phyloP scores from a whole-genome alignment of 2,888 invertebrate species.

The Quadroppia sp. region DNA sequence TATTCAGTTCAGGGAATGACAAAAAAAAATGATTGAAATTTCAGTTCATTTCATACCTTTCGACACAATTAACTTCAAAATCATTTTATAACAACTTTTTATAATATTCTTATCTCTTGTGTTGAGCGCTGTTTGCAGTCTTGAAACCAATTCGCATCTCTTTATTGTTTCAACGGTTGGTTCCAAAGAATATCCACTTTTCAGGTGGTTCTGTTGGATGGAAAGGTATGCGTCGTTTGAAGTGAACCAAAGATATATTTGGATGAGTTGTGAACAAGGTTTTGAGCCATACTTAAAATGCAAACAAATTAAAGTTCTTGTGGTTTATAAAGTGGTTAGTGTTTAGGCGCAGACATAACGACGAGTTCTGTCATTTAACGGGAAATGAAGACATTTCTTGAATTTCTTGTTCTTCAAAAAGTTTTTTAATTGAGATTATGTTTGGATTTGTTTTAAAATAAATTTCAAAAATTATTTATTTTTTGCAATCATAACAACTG shows the following conservation, averaged over 20 bases:
- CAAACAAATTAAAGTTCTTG: neutral
- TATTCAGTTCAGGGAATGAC: too few relatives aligned
- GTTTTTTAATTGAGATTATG: conserved; percentile 19
- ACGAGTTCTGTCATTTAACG: conserved; percentile 21
- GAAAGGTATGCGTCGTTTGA: conserved; percentile 28
- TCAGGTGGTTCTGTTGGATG: neutral
- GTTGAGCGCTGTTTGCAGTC: neutral
- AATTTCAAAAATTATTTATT: neutral
- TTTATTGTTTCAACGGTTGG: neutral
- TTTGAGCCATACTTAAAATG: conserved; percentile 5
- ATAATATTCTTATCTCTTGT: conserved; percentile 15
- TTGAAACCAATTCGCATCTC: neutral
- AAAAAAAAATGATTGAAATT: conserved; percentile 7
- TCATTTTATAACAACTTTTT: neutral
- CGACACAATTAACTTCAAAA: neutral
- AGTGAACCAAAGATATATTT: conserved; percentile 11
- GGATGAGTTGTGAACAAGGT: neutral
- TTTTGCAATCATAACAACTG: conserved; percentile 35
- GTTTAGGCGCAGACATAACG: conserved; percentile 19
- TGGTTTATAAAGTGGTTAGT: neutral
- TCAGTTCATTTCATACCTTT: conserved; percentile 27
- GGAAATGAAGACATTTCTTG: conserved; percentile 1
- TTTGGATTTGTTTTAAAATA: conserved; percentile 2
- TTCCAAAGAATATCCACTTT: neutral
- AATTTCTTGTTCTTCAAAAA: conserved; percentile 6